These are phyloP conservation scores for Habrosyne pyritoides DNA, from an alignment of 2,888 invertebrate genomes.

Conservation along the genomic window DNA sequence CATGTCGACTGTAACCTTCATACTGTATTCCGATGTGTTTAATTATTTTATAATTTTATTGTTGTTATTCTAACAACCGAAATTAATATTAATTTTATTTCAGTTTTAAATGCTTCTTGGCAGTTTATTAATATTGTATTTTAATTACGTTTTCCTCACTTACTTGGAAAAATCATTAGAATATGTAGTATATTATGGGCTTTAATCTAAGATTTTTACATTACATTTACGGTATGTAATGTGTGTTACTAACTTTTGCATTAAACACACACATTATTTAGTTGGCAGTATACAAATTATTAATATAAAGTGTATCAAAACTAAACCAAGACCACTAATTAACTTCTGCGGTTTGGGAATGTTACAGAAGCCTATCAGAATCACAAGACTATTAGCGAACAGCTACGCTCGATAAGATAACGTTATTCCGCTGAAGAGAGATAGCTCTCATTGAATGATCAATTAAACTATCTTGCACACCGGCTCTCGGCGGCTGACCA, in stretches of 20 bases:
- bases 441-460: slow-evolving; percentile 51
- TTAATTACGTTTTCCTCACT: no score
- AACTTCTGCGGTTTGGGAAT: not conserved
- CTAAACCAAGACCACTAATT: not conserved
- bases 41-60: slow-evolving; percentile 29
- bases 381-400: not conserved
- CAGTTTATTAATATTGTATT: not conserved
- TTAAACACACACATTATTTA: no score
- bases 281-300: no score
- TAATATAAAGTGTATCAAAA: no score
- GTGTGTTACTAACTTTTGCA: no score
- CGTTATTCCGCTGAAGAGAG: slow-evolving; percentile 33
- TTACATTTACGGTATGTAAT: no score
- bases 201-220: no score
- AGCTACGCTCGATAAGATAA: slow-evolving; percentile 28
- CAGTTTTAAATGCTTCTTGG: slow-evolving; percentile 20
- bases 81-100: slow-evolving; percentile 25
- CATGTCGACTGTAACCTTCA: slow-evolving; percentile 23
- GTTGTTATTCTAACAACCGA: slow-evolving; percentile 21
- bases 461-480: slow-evolving; percentile 63
- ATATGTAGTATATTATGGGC: no score
- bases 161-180: no score
- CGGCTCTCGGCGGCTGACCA: slow-evolving; percentile 53
- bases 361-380: not conserved
- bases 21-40: slow-evolving; percentile 16